Evolutionary conservation across 2,888 invertebrate species (phyloP), one percentile per base, ranked within the genome.

Genomic region (Drosophila sordidapex): DNA sequence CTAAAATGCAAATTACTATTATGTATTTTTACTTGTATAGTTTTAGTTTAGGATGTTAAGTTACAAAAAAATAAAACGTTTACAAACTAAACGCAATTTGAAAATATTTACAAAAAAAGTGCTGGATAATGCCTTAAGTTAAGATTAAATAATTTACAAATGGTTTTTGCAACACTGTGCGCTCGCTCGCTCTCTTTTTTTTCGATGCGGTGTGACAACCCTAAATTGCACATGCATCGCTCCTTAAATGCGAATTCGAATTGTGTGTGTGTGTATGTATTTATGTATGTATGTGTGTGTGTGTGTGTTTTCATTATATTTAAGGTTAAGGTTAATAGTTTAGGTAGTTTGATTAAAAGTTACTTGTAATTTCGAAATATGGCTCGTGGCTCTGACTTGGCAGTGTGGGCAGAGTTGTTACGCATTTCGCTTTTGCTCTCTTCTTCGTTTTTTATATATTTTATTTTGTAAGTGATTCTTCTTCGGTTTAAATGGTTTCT

Each of bases 91-190:
- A 72, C 82, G 82, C 70, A 71, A 48, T 83, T 76, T 70, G 70
- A 79, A 78, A 87, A 75, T 87, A 85, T 85, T 63, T 85, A 85
- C 85, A 85, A 76, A 85, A 89, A 67, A 74, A 81, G 83, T 90
- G 66, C 73, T 89, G 68, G 61, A 70, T 90, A 89, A 89, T 89
- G 78, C 63, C 87, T 87, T 84, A 90, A 70, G 70, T 60, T 87
- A 76, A 51, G 57, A 49, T 84, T 90, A 87, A 92, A 90, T 91
- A 90, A 86, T 92, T 91, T 92, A 91, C 91, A 91, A 91, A 87
- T 90, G 87, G 85, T 74, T 81, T 82, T 86, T 74, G 70, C 80
- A 76, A 76, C 90, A 90, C 83, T 77, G 81, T 81, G 70, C 68
- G 72, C 76, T 72, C 68, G 81, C 51, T 82, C 54, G 58, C 51